Evolutionary conservation across 2,888 invertebrate genomes (phyloP).

Genomic region (Junonia oenone): DNA sequence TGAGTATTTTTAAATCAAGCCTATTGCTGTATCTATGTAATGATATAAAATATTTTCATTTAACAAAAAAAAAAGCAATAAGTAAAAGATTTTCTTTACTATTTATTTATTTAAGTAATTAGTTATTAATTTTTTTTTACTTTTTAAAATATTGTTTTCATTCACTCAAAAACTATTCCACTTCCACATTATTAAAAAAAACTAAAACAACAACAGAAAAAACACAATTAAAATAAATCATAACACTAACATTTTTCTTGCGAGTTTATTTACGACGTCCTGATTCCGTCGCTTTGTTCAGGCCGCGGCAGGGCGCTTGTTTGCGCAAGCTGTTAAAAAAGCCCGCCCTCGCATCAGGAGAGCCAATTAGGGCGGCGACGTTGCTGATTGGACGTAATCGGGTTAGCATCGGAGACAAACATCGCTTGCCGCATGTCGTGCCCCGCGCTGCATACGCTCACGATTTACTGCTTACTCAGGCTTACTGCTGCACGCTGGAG

Average conservation of each 20-base stretch:
- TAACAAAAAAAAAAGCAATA: too few species aligned
- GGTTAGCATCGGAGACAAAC: constrained; percentile 72
- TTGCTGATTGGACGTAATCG: constrained; percentile 77
- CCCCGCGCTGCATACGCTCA: not conserved
- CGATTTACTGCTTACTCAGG: not conserved
- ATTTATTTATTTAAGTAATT: too few species aligned
- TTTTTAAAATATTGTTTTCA: too few species aligned
- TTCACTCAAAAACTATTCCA: too few species aligned
- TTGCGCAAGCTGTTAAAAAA: constrained; percentile 74
- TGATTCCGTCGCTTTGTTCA: constrained; percentile 20
- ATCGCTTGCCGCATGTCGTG: constrained; percentile 32
- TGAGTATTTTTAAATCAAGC: too few species aligned
- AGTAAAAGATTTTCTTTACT: too few species aligned
- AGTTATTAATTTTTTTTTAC: too few species aligned
- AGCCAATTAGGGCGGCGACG: constrained; percentile 74
- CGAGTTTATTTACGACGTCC: constrained; percentile 11
- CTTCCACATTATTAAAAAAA: too few species aligned
- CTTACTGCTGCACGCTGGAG: too few species aligned
- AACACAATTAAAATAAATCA: not conserved
- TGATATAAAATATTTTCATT: too few species aligned
- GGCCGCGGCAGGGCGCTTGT: constrained; percentile 39
- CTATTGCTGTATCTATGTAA: too few species aligned
- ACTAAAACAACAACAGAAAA: not conserved
- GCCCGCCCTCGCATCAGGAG: constrained; percentile 64
- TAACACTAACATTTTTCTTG: not conserved